Evolutionary conservation across 1,140 invertebrate species (phyloP).

Genomic region (Parapsyche elsis): DNA sequence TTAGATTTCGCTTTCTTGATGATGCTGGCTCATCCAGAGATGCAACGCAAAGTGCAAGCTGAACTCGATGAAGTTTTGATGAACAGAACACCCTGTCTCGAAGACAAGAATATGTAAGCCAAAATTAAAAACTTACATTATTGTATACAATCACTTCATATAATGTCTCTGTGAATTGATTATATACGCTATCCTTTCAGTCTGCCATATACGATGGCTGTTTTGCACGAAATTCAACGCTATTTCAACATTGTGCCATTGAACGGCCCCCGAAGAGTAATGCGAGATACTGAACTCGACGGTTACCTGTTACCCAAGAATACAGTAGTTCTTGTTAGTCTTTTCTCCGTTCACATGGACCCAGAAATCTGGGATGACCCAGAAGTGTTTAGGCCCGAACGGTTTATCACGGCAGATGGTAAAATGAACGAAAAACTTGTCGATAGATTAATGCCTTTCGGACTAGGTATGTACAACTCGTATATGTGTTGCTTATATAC

Average conservation of each 20-base stretch:
- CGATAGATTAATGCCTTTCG: constrained; percentile 74
- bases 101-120: constrained; percentile 61
- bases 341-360: constrained; percentile 74
- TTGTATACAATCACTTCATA: constrained; percentile 29
- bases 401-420: constrained; percentile 67
- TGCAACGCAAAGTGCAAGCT: constrained; percentile 74
- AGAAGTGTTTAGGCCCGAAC: constrained; percentile 76
- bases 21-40: constrained; percentile 73
- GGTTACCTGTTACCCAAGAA: constrained; percentile 77
- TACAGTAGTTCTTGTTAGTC: constrained; percentile 72
- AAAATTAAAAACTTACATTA: constrained; percentile 52
- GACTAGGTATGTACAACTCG: constrained; percentile 68
- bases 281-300: constrained; percentile 70
- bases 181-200: constrained; percentile 66
- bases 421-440: constrained; percentile 61
- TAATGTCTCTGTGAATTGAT: not conserved
- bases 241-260: constrained; percentile 73
- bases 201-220: constrained; percentile 73
- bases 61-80: constrained; percentile 73
- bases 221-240: constrained; percentile 74
- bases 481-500: not conserved
- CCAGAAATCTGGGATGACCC: constrained; percentile 75
- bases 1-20: constrained; percentile 78
- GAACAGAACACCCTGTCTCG: constrained; percentile 63
- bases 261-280: constrained; percentile 74